These are phyloP conservation scores for Argyresthia albistria DNA, from an alignment of 2,888 invertebrate genomes.

Conservation along the genomic window DNA sequence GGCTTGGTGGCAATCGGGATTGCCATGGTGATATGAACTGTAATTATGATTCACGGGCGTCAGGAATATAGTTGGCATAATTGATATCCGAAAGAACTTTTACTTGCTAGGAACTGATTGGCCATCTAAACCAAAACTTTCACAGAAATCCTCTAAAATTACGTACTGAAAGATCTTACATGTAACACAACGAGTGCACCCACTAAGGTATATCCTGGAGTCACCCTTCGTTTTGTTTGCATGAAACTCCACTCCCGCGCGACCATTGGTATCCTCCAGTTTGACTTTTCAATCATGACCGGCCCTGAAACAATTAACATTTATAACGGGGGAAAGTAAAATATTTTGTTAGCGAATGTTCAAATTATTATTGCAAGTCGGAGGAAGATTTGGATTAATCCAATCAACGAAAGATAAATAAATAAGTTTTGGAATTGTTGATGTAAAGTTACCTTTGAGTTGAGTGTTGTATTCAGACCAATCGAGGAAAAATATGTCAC, in stretches of 20 bases:
- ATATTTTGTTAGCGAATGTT: too few species aligned
- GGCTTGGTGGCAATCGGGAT: slow-evolving; percentile 28
- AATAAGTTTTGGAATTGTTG: background rate
- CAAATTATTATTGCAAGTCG: background rate
- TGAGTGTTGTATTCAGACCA: slow-evolving; percentile 51
- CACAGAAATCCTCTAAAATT: too few species aligned
- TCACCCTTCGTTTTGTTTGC: slow-evolving; percentile 39
- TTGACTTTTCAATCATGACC: slow-evolving; percentile 13
- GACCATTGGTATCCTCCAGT: slow-evolving; percentile 34
- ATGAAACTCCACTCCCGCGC: slow-evolving; percentile 42
- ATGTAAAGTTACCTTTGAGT: slow-evolving; percentile 28
- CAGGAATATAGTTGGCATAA: too few species aligned
- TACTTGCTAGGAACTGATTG: too few species aligned
- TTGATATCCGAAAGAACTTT: too few species aligned
- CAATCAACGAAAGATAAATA: background rate
- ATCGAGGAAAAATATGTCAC: slow-evolving; percentile 49
- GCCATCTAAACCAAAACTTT: too few species aligned
- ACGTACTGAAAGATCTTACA: slow-evolving; percentile 22
- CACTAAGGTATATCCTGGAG: slow-evolving; percentile 31
- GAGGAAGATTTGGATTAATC: background rate
- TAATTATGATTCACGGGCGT: too few species aligned
- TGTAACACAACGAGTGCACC: slow-evolving; percentile 32
- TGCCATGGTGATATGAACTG: slow-evolving; percentile 37
- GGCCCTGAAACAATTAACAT: slow-evolving; percentile 5
- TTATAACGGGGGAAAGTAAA: background rate